Evolutionary conservation across 2,888 invertebrate genomes (phyloP).

Genomic region (Eupithecia tripunctaria): DNA sequence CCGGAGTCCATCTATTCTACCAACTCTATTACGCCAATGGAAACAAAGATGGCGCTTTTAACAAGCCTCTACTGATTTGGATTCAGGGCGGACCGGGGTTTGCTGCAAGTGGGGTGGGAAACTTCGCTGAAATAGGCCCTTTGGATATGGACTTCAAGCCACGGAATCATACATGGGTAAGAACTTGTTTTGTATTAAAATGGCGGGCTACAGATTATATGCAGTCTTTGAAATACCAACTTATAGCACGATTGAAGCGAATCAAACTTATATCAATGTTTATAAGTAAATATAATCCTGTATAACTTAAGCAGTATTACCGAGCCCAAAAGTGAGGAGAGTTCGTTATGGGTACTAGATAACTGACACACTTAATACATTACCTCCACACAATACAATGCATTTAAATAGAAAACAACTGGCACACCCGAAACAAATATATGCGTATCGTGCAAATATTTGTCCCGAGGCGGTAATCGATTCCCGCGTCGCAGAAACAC

Average conservation of each 20-base stretch:
- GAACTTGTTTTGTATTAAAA: conserved; percentile 30
- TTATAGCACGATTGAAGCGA: background rate
- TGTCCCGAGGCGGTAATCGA: background rate
- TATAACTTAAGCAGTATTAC: too few relatives aligned
- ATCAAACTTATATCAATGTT: background rate
- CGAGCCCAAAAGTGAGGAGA: too few relatives aligned
- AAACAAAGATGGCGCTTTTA: conserved; percentile 79
- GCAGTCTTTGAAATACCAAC: background rate
- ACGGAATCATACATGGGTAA: conserved; percentile 91
- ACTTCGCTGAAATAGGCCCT: conserved; percentile 94
- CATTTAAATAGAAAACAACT: background rate
- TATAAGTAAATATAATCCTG: background rate
- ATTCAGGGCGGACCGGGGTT: conserved; percentile 94
- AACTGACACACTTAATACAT: too few relatives aligned
- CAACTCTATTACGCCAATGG: conserved; percentile 93
- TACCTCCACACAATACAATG: background rate
- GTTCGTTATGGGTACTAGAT: too few relatives aligned
- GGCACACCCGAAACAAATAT: background rate
- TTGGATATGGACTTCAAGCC: conserved; percentile 86
- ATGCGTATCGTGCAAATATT: background rate
- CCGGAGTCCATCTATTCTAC: conserved; percentile 92
- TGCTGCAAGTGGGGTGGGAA: conserved; percentile 93
- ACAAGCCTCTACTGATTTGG: conserved; percentile 92
- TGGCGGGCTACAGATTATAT: background rate
- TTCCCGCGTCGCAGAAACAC: background rate